These are phyloP conservation scores for Gorsachius magnificus DNA, from an alignment of 2,797 vertebrate genomes.

Conservation along the genomic window DNA sequence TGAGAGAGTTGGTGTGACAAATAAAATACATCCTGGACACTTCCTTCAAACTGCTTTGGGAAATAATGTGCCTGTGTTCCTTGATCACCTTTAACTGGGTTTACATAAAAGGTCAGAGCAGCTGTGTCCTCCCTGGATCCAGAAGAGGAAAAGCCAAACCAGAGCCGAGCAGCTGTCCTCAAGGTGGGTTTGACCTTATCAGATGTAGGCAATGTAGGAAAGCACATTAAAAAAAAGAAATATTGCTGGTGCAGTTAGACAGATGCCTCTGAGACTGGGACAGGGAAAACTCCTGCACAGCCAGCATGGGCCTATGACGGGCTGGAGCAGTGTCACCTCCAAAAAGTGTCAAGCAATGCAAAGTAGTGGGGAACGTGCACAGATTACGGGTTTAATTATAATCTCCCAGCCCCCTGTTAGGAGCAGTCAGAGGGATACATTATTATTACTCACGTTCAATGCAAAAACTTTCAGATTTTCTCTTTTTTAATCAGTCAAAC, in stretches of 20 bases:
- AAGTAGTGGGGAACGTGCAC: neutral
- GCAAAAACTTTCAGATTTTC: neutral
- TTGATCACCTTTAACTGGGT: neutral
- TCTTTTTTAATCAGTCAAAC: neutral
- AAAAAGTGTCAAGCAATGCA: neutral
- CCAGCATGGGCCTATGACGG: accelerated
- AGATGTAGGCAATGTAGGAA: neutral
- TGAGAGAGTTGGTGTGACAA: neutral
- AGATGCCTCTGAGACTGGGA: neutral
- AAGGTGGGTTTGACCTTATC: slow-evolving; percentile 56
- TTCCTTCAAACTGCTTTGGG: neutral
- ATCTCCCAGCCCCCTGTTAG: neutral
- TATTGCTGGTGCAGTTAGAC: neutral
- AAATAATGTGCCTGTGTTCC: neutral
- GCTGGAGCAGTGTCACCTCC: neutral
- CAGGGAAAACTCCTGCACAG: neutral
- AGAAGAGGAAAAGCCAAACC: neutral
- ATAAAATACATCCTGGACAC: neutral
- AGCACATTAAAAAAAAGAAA: neutral
- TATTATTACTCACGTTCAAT: neutral
- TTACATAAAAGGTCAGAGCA: slow-evolving; percentile 34
- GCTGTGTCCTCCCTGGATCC: neutral
- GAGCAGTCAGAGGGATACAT: neutral
- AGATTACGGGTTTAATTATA: neutral
- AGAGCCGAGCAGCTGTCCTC: slow-evolving; percentile 20